Base-by-base conservation (phyloP, 2,797 vertebrate species). In the Staurois parvus region DNA sequence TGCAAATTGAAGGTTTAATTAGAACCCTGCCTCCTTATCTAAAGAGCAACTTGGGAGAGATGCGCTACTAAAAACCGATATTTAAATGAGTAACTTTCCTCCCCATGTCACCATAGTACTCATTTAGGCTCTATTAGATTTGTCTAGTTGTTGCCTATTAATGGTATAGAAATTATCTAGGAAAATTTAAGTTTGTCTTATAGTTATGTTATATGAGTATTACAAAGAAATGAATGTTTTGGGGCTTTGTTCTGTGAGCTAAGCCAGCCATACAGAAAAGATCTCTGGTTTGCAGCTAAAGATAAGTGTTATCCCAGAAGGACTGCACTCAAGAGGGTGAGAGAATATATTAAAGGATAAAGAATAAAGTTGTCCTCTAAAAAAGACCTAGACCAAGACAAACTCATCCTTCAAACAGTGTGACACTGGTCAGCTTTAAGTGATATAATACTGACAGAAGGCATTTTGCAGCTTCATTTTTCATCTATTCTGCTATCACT, bases 1-100 rank as follows among this genome's bases (percentile, higher is more conserved):
- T 79, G 80, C 80, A 79, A 79, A 69, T 81, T 83, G 85, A 79
- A 87, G 78, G 69, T 87, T 87, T 87, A 87, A 87, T 87, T 83
- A 87, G 80, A 78, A 74, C 80, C 75, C 28, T 40, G 42, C 73
- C 56, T 78, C 70, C 73, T 59, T 74, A 79, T 83, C 75, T 74
- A 79, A 83, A 75, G 80, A 83, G 81, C 81, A 87, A 83, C 85
- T 67, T 30, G 81, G 85, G 85, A 87, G 81, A 83, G 66, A 79
- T 83, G 29, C 68, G 69, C 68, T 74, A 68, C 80, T 80, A 87
- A 79, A n/a, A 87, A 74, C 75, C 62, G 78, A 83, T 83, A 83
- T 83, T 87, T 83, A 83, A 83, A 87, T 83, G 76, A 81, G 81
- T 87, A 70, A 59, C 69, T 74, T 37, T 83, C 76, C 69, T 86